Conservation (phyloP, 2,888 invertebrate genomes). For the Leptinotarsa peninsularis region DNA sequence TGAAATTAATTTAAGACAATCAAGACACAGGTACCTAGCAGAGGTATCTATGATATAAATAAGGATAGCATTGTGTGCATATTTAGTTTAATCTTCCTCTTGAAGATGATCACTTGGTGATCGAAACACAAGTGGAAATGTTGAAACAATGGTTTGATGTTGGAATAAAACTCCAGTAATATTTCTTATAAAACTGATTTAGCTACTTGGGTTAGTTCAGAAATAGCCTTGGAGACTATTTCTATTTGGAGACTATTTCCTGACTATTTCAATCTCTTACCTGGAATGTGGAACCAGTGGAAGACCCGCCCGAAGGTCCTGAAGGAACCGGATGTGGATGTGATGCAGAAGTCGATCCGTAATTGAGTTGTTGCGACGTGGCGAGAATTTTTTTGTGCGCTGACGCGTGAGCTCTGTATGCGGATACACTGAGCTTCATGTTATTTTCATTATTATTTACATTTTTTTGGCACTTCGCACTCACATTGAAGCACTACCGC, state of each 20-base stretch:
- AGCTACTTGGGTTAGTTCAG: too few relatives aligned
- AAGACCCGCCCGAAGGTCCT: conserved; percentile 63
- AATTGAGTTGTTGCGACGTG: conserved; percentile 80
- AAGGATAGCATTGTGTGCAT: too few relatives aligned
- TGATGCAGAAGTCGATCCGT: conserved; percentile 80
- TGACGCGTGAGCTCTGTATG: conserved; percentile 88
- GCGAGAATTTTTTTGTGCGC: conserved; percentile 89
- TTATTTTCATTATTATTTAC: conserved; percentile 44
- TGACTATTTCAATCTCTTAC: conserved; percentile 60
- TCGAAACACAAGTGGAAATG: too few relatives aligned
- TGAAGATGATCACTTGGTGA: too few relatives aligned
- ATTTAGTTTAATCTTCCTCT: too few relatives aligned
- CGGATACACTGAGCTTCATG: conserved; percentile 90
- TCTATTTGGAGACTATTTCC: neutral
- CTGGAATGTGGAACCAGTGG: conserved; percentile 68
- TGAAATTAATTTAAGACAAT: too few relatives aligned
- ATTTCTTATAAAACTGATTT: too few relatives aligned
- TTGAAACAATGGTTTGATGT: too few relatives aligned
- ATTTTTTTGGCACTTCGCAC: conserved; percentile 27
- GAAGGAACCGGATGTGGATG: conserved; percentile 63
- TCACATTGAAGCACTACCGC: conserved; percentile 37
- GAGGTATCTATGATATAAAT: too few relatives aligned
- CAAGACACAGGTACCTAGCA: too few relatives aligned
- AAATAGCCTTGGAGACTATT: too few relatives aligned
- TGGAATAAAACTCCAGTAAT: too few relatives aligned